Evolutionary conservation across 2,797 vertebrate genomes (phyloP).

Genomic region (Artibeus lituratus): DNA sequence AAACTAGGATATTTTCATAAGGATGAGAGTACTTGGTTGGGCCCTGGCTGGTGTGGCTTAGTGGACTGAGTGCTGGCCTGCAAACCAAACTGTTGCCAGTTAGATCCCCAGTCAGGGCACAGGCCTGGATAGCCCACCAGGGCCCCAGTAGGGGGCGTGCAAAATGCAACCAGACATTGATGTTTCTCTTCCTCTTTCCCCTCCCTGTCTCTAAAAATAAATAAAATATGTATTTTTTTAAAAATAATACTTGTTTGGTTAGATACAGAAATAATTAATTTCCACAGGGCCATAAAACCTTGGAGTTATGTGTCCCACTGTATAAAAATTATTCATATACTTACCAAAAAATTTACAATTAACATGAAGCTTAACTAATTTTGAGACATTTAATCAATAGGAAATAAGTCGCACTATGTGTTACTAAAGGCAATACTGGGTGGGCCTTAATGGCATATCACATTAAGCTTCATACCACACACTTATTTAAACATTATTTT

Average conservation of each 20-base stretch:
- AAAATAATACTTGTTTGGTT: neutral
- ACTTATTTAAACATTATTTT: neutral
- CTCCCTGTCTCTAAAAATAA: too few relatives aligned
- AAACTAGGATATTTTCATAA: neutral
- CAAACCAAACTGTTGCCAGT: too few relatives aligned
- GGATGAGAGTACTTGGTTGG: neutral
- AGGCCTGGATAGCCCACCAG: too few relatives aligned
- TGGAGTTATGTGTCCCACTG: neutral
- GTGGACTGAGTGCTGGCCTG: too few relatives aligned
- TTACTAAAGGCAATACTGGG: neutral
- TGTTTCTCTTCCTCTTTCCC: too few relatives aligned
- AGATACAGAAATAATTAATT: neutral
- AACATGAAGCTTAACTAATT: neutral
- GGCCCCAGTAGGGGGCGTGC: too few relatives aligned
- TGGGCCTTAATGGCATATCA: neutral
- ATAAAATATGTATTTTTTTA: too few relatives aligned
- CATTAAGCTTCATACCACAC: neutral
- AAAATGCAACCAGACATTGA: too few relatives aligned
- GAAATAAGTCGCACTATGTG: neutral
- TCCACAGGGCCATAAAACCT: neutral
- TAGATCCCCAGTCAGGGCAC: too few relatives aligned
- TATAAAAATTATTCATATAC: neutral
- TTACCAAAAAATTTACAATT: neutral
- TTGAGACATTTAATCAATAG: neutral
- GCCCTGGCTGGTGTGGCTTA: too few relatives aligned